Conservation (phyloP, 2,113 vertebrate species). For the Pachycephala philippinensis region DNA sequence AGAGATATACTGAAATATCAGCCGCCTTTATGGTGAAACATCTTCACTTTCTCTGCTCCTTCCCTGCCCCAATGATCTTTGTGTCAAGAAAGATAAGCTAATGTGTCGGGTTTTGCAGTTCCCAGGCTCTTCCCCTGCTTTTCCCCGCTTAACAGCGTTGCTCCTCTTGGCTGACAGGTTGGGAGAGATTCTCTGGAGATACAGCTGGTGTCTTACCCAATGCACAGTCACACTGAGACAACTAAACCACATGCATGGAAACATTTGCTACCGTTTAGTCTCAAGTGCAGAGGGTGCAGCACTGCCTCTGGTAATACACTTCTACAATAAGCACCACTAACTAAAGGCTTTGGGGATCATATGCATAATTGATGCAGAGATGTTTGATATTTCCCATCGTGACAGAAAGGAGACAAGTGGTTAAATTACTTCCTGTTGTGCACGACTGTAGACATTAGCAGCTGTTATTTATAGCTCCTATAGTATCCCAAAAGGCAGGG, state of each 20-base stretch:
- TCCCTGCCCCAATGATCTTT: background rate
- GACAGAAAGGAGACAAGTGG: background rate
- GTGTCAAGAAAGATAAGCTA: background rate
- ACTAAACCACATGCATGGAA: background rate
- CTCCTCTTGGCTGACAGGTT: background rate
- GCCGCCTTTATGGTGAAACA: background rate
- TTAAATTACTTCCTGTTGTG: conserved; percentile 34
- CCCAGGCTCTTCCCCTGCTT: background rate
- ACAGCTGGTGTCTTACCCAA: background rate
- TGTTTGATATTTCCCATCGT: background rate
- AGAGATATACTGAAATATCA: background rate
- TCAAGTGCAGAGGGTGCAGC: background rate
- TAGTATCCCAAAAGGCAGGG: conserved; percentile 28
- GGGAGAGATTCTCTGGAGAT: background rate
- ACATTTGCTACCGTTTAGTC: background rate
- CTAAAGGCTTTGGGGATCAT: background rate
- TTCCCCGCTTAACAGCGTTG: background rate
- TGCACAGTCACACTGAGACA: background rate
- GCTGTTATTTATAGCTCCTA: conserved; percentile 34
- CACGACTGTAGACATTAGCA: conserved; percentile 17
- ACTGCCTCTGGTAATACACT: background rate
- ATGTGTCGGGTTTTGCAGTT: background rate
- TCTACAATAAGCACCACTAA: background rate
- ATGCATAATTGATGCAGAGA: background rate
- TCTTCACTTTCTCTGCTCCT: background rate